These are phyloP conservation scores for Plagodis dolabraria DNA, from an alignment of 2,888 invertebrate genomes.

Conservation along the genomic window DNA sequence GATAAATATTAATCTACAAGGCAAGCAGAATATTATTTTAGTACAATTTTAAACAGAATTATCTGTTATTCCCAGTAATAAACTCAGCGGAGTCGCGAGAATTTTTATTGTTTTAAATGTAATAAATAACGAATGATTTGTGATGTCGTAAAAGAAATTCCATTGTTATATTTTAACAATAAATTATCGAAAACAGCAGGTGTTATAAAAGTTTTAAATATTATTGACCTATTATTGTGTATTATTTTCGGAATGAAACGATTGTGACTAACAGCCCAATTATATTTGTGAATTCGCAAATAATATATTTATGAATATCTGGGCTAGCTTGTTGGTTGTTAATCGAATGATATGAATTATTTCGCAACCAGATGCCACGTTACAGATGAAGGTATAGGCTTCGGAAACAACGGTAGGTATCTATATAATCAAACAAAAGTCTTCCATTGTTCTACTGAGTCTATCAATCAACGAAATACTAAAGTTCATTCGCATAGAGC, in stretches of 20 bases:
- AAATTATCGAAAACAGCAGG: constrained; percentile 40
- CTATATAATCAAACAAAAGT: too few relatives aligned
- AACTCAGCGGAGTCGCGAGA: constrained; percentile 15
- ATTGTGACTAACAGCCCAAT: constrained; percentile 24
- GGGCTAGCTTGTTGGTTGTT: not conserved
- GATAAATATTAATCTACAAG: too few relatives aligned
- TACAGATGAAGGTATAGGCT: too few relatives aligned
- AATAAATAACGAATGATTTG: constrained; percentile 41
- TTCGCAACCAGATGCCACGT: too few relatives aligned
- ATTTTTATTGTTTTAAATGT: constrained; percentile 30
- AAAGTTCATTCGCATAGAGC: too few relatives aligned
- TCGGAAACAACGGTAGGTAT: too few relatives aligned
- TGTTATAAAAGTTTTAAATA: constrained; percentile 33
- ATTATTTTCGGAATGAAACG: constrained; percentile 25
- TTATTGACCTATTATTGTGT: constrained; percentile 31
- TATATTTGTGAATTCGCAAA: constrained; percentile 15
- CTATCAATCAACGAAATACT: too few relatives aligned
- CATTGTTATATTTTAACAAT: constrained; percentile 39
- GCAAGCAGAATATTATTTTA: too few relatives aligned
- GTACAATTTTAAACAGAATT: constrained; percentile 8
- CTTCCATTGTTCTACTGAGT: too few relatives aligned
- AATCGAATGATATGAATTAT: not conserved
- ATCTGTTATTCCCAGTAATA: constrained; percentile 17
- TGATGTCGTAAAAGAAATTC: constrained; percentile 39
- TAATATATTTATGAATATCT: not conserved